phyloP scores from a whole-genome alignment of 2,797 vertebrate genomes.

The Rhinoraja longicauda region DNA sequence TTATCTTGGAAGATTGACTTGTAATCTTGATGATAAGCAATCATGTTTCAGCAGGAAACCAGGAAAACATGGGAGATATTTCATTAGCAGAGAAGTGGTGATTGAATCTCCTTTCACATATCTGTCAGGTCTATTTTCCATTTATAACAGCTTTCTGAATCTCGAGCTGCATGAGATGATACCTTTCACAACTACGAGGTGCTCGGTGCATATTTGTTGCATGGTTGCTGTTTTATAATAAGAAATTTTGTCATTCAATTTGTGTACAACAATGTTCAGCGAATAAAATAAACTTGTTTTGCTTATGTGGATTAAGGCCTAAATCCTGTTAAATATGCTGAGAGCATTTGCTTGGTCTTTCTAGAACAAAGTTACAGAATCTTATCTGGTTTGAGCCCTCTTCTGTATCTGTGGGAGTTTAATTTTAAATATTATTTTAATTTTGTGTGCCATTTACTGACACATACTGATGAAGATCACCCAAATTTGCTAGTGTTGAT shows the following conservation, averaged over 20 bases:
- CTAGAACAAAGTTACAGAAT: neutral
- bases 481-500: neutral
- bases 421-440: neutral
- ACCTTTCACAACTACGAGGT: neutral
- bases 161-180: neutral
- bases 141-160: neutral
- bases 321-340: neutral
- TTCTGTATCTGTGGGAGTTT: neutral
- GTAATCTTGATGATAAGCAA: constrained; percentile 10
- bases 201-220: neutral
- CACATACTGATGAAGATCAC: neutral
- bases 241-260: neutral
- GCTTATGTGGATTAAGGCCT: neutral
- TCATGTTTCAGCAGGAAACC: neutral
- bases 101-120: neutral
- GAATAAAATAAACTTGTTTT: neutral
- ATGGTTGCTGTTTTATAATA: neutral
- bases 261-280: neutral
- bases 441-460: neutral
- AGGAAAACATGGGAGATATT: neutral
- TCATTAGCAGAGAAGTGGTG: neutral
- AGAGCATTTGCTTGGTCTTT: too few relatives aligned
- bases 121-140: neutral
- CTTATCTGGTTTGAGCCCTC: neutral
- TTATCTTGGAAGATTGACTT: neutral